Conservation (phyloP, 23 tunicate species). For the Corella eumyota region DNA sequence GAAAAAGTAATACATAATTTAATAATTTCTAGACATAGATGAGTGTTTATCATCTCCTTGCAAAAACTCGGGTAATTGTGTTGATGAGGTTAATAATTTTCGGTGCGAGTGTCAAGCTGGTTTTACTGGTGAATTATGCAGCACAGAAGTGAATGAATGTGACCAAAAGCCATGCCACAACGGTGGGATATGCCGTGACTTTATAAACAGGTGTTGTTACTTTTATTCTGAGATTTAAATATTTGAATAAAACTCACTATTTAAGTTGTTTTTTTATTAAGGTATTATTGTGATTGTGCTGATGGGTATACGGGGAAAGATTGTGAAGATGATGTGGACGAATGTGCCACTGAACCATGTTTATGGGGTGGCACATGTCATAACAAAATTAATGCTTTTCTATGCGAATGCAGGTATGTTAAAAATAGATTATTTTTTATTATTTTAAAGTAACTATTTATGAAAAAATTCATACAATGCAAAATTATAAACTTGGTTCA, state of each 20-base stretch:
- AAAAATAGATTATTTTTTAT: no score
- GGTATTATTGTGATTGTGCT: conserved; percentile 16
- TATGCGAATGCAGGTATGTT: conserved; percentile 5
- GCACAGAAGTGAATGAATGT: conserved; percentile 34
- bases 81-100: background rate
- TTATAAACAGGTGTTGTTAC: conserved; percentile 12
- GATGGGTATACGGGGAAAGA: conserved; percentile 19
- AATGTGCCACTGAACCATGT: conserved; percentile 22
- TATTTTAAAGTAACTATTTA: no score
- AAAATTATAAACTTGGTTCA: no score
- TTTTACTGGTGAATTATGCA: conserved; percentile 11
- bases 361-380: conserved; percentile 4
- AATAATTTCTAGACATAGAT: no score
- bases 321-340: conserved; percentile 26
- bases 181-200: conserved; percentile 37
- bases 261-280: no score
- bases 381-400: conserved; percentile 4
- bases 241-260: no score
- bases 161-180: conserved; percentile 18
- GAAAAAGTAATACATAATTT: no score
- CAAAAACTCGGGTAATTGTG: conserved; percentile 15
- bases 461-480: no score
- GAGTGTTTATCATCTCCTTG: conserved; percentile 16
- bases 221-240: no score
- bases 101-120: conserved; percentile 15